phyloP scores from a whole-genome alignment of 1,140 invertebrate species.

The Drosophila sulfurigaster region DNA sequence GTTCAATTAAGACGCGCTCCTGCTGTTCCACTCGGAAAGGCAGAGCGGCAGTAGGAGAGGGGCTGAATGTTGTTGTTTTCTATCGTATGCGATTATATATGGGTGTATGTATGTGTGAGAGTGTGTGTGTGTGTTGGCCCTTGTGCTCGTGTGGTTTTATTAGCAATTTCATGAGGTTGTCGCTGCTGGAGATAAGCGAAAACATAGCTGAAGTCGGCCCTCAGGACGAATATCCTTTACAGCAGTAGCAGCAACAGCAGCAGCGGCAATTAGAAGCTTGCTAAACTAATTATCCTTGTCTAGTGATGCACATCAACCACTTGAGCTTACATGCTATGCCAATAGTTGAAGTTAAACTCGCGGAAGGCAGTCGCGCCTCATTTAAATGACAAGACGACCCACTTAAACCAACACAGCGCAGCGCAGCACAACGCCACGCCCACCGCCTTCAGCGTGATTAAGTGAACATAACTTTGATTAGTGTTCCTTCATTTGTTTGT shows the following conservation, averaged over 20 bases:
- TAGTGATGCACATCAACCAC: constrained; percentile 22
- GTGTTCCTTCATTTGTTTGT: constrained; percentile 57
- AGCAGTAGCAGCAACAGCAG: constrained; percentile 18
- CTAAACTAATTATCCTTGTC: constrained; percentile 74
- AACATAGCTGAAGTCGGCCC: constrained; percentile 17
- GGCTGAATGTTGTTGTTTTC: not conserved
- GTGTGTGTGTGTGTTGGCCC: constrained; percentile 28
- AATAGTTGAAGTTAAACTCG: constrained; percentile 9
- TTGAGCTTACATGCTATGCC: constrained; percentile 9
- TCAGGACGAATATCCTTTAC: constrained; percentile 33
- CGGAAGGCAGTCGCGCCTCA: not conserved
- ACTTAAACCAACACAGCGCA: not conserved
- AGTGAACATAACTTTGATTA: constrained; percentile 13
- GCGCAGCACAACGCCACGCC: not conserved
- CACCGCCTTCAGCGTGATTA: not conserved
- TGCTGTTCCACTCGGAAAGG: constrained; percentile 36
- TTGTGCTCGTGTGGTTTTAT: constrained; percentile 59
- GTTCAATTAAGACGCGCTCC: constrained; percentile 64
- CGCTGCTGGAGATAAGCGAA: constrained; percentile 36
- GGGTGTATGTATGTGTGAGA: constrained; percentile 16
- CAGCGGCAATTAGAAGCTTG: constrained; percentile 66
- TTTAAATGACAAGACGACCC: not conserved
- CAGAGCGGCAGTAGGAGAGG: not conserved
- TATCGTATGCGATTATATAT: constrained; percentile 6
- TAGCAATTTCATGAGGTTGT: constrained; percentile 75